Evolutionary conservation across 2,113 vertebrate species (phyloP).

Genomic region (Puffinus mauretanicus): DNA sequence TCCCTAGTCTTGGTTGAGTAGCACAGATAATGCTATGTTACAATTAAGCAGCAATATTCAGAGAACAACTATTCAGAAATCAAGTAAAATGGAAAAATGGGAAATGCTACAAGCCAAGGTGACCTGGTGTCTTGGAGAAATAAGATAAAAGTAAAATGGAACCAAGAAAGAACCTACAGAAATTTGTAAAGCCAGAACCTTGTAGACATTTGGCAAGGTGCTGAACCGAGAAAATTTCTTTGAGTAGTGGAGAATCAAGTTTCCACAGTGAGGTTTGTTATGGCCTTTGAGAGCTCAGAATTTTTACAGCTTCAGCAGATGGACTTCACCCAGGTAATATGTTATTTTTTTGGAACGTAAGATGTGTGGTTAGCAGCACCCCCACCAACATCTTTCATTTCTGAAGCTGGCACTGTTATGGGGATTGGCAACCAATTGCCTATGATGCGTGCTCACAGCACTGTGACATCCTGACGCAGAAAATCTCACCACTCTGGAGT

Average conservation of each 20-base stretch:
- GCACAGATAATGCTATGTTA: not conserved
- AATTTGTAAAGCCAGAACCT: conserved; percentile 18
- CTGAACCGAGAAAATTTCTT: conserved; percentile 50
- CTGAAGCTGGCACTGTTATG: conserved; percentile 42
- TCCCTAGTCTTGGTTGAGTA: not conserved
- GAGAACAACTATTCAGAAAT: not conserved
- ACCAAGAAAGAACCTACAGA: not conserved
- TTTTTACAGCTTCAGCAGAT: conserved; percentile 70
- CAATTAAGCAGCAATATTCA: not conserved
- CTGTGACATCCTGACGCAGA: conserved; percentile 41
- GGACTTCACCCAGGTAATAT: conserved; percentile 65
- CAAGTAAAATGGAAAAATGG: not conserved
- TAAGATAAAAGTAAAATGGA: not conserved
- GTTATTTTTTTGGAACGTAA: conserved; percentile 54
- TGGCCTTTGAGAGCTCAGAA: conserved; percentile 43
- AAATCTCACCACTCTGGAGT: conserved; percentile 5
- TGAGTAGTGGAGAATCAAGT: conserved; percentile 48
- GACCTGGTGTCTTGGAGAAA: not conserved
- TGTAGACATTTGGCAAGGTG: conserved; percentile 36
- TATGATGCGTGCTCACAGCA: not conserved
- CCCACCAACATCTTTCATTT: conserved; percentile 58
- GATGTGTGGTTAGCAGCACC: conserved; percentile 63
- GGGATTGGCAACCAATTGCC: conserved; percentile 43
- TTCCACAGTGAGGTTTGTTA: conserved; percentile 63
- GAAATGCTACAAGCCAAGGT: not conserved